Percentiles rank a stretch among this genome's conserved stretches.
Conservation (phyloP, 2,113 vertebrate species). For the Cryptotis parvus region DNA sequence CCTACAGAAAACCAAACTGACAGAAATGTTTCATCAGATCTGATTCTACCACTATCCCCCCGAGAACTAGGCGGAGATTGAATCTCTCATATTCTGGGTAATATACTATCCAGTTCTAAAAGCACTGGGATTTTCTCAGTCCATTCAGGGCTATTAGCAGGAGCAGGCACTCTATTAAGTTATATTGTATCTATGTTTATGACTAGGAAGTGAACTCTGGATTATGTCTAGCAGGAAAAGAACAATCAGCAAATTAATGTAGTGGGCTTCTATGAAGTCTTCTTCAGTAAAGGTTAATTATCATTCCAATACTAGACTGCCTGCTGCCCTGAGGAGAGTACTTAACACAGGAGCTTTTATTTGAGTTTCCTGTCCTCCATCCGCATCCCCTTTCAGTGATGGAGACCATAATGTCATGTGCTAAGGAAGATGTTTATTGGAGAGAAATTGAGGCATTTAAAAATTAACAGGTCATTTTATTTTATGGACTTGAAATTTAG, state of each 20-base stretch:
- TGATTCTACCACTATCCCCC: neutral
- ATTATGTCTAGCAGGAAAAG: conserved; percentile 65
- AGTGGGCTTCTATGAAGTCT: conserved; percentile 60
- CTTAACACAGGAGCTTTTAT: conserved; percentile 47
- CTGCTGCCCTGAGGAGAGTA: conserved; percentile 2
- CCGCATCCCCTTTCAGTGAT: neutral
- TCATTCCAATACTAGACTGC: conserved; percentile 22
- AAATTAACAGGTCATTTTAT: neutral
- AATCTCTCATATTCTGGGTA: neutral
- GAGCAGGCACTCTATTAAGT: conserved; percentile 63
- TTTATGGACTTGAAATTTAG: neutral
- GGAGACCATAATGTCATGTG: neutral
- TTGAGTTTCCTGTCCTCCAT: neutral
- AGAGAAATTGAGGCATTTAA: conserved; percentile 34
- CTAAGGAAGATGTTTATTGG: neutral
- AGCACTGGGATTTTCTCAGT: conserved; percentile 40
- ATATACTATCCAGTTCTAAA: neutral
- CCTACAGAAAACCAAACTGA: neutral
- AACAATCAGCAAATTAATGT: conserved; percentile 75
- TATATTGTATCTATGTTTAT: conserved; percentile 72
- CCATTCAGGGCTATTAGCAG: conserved; percentile 22
- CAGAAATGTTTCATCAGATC: neutral
- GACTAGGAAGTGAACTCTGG: conserved; percentile 69
- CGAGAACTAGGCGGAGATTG: neutral
- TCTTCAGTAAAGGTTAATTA: conserved; percentile 73